Conservation (phyloP, 2,797 vertebrate genomes). For the Macropus fuliginosus region DNA sequence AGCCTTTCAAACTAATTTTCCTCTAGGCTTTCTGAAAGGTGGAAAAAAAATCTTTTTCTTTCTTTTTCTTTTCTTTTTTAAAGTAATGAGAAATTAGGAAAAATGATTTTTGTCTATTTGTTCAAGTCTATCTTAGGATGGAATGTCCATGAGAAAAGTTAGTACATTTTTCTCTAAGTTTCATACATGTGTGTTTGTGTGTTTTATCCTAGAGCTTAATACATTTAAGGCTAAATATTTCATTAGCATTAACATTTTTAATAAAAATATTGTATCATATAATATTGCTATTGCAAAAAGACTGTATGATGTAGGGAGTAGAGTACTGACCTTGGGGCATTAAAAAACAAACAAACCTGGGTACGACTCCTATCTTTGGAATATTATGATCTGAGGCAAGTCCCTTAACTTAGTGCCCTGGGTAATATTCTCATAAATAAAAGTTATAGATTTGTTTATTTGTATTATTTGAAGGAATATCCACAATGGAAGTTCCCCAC, state of each 20-base stretch:
- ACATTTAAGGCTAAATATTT: slow-evolving; percentile 2
- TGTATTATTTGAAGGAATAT: too few species aligned
- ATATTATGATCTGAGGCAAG: not conserved
- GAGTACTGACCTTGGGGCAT: not conserved
- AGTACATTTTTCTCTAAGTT: not conserved
- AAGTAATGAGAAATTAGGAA: not conserved
- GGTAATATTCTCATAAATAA: too few species aligned
- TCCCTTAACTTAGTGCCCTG: not conserved
- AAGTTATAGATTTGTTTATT: too few species aligned
- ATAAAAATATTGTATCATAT: not conserved
- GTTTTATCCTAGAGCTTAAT: not conserved
- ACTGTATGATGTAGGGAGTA: not conserved
- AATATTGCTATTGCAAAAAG: not conserved
- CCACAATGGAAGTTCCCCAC: not conserved
- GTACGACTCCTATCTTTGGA: not conserved
- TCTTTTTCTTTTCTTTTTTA: not conserved
- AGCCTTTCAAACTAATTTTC: not conserved
- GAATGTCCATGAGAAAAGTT: not conserved
- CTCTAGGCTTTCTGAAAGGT: not conserved
- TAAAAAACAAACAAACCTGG: not conserved
- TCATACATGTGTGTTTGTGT: too few species aligned
- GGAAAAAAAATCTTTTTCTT: not conserved
- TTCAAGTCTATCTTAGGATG: not conserved
- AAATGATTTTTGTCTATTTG: not conserved
- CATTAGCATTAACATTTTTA: slow-evolving; percentile 4